Evolutionary conservation across 2,888 invertebrate genomes (phyloP).

Genomic region (Norana najaformis): DNA sequence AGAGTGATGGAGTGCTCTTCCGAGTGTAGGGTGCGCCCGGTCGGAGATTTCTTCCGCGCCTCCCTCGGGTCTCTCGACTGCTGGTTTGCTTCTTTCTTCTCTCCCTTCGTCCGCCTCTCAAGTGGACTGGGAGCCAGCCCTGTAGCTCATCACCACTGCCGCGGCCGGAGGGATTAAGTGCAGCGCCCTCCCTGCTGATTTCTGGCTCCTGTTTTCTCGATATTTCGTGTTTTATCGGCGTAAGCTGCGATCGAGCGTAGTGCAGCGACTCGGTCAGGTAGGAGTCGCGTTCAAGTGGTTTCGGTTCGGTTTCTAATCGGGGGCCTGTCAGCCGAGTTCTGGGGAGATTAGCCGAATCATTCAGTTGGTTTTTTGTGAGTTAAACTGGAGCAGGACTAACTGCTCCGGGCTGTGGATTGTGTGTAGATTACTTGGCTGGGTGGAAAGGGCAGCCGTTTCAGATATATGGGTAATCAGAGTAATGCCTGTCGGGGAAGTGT

Average conservation of each 20-base stretch:
- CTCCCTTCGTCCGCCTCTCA: not conserved
- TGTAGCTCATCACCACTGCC: not conserved
- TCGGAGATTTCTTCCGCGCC: not conserved
- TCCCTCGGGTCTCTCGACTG: slow-evolving; percentile 13
- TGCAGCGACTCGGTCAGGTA: not conserved
- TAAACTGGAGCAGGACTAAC: slow-evolving; percentile 2
- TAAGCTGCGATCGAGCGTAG: not conserved
- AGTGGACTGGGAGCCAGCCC: slow-evolving; percentile 13
- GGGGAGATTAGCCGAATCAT: not conserved
- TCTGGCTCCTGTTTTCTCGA: not conserved
- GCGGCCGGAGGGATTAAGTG: not conserved
- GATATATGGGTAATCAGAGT: not conserved
- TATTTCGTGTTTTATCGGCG: not conserved
- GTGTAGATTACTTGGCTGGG: not conserved
- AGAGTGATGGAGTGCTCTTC: slow-evolving; percentile 10
- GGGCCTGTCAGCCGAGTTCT: not conserved
- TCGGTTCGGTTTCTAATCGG: not conserved
- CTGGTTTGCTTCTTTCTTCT: not conserved
- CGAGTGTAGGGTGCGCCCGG: slow-evolving; percentile 1
- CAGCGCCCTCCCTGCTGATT: not conserved
- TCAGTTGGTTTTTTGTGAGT: not conserved
- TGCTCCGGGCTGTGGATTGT: not conserved
- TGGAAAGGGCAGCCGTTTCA: slow-evolving; percentile 5
- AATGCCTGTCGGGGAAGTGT: not conserved
- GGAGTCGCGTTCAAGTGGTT: not conserved